Base-by-base conservation (phyloP, 1,140 invertebrate species). In the Phocides pigmalion region DNA sequence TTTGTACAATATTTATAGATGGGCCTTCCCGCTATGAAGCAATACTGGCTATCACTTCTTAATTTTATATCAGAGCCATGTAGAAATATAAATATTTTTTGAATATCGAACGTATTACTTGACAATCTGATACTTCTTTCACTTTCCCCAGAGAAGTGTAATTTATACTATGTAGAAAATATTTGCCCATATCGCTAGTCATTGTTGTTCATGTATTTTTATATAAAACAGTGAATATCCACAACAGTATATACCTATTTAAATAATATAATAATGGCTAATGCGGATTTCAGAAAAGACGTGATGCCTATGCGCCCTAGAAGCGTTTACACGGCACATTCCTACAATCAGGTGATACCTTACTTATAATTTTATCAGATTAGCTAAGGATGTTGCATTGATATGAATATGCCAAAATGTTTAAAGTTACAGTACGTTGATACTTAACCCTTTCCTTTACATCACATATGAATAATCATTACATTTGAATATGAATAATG, bases 291-390 rank as follows among this genome's bases (percentile, higher is more conserved):
- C 82, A 79, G 88, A 71, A 89, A 90, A 70, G 85, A 91, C 56
- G 79, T 79, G 53, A 86, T 91, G 75, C 85, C 89, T 20, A 86
- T 91, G 14, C 85, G 89, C 37, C 89, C 89, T 4, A 82, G 89
- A 44, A 92, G 89, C 80, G 83, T 92, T 11, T 92, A 92, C 66
- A 92, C 90, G 22, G 88, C 90, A 47, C 90, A 91, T 79, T 90
- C 89, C 37, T 91, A 90, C 66, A 90, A 87, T 70, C 89, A 91
- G 83, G 90, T 91, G 72, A 28, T 49, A 28, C n/a, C n/a, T n/a
- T n/a, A n/a, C n/a, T n/a, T n/a, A n/a, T n/a, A n/a, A n/a, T n/a
- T n/a, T n/a, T n/a, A n/a, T n/a, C n/a, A n/a, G n/a, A n/a, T n/a
- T n/a, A n/a, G n/a, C n/a, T n/a, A n/a, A n/a, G n/a, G n/a, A n/a